Base-by-base conservation (phyloP, 2,888 invertebrate genomes). In the Morpho helenor region DNA sequence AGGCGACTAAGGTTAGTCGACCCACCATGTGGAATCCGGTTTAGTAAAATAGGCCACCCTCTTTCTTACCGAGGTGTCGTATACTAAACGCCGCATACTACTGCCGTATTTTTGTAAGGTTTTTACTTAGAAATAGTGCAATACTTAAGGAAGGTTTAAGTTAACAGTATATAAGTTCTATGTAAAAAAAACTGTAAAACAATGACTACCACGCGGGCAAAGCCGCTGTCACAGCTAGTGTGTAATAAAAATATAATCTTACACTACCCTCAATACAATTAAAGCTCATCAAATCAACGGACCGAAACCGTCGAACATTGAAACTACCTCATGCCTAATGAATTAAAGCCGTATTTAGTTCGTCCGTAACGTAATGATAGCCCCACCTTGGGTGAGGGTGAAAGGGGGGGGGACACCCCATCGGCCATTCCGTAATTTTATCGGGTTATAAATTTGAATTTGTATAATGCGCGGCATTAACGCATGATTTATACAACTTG, bases 391-490 rank as follows among this genome's bases (percentile, higher is more conserved):
- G 67, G 65, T 69, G 61, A 67, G 69, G 70, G 69, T 59, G 62
- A 64, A 61, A 63, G 64, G 62, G 64, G 66, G 74, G 76, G 70
- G 65, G 70, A 65, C 79, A 76, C 81, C 80, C 80, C 78, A 73
- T 76, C 78, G 82, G 79, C 80, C 87, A 82, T 82, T 85, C 80
- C 79, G 88, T 90, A 91, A 91, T 91, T 90, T 90, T 91, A 91
- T 91, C 89, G 90, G 86, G 90, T 86, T 91, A 91, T 91, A 91
- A 91, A 91, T 91, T 91, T 90, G 88, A 90, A 89, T 90, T 90
- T 89, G 89, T 89, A 89, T 89, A 90, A 90, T 89, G 87, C 87
- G 68, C 73, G 77, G 90, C 88, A 90, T 90, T 89, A 90, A 87
- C 87, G 84, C 78, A 87, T 89, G 90, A 90, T 90, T 90, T 90